Evolutionary conservation across 1,140 invertebrate species (phyloP).

Genomic region (Sycophila sp.): DNA sequence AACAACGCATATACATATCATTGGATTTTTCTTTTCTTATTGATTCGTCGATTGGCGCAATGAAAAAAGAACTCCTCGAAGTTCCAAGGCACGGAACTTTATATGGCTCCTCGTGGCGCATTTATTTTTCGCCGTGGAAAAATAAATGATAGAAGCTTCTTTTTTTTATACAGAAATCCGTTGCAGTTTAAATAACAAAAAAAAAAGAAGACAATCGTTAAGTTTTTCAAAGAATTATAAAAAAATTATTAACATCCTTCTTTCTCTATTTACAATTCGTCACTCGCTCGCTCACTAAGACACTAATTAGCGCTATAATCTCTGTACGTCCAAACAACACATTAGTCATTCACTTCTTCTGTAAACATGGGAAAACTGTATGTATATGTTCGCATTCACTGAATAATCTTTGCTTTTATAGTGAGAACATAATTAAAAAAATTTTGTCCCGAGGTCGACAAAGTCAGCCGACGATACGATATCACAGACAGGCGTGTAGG

Average conservation of each 20-base stretch:
- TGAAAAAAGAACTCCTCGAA: background rate
- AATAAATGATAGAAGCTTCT: background rate
- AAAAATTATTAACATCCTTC: background rate
- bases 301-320: no score
- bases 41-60: constrained; percentile 5
- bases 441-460: constrained; percentile 20
- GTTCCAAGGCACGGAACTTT: background rate
- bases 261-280: background rate
- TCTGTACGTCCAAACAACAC: no score
- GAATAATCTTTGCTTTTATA: background rate
- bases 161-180: background rate
- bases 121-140: background rate
- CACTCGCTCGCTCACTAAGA: background rate
- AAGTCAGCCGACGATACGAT: constrained; percentile 31
- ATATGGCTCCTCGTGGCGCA: background rate
- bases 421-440: constrained; percentile 9
- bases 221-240: background rate
- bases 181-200: background rate
- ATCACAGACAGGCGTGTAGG: constrained; percentile 32
- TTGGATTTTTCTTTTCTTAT: background rate
- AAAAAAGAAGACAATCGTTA: background rate
- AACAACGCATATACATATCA: constrained; percentile 16
- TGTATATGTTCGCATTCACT: background rate
- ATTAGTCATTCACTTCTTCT: constrained; percentile 17
- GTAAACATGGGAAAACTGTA: constrained; percentile 9